phyloP scores from a whole-genome alignment of 2,113 vertebrate genomes.

The Trogon melanurus region DNA sequence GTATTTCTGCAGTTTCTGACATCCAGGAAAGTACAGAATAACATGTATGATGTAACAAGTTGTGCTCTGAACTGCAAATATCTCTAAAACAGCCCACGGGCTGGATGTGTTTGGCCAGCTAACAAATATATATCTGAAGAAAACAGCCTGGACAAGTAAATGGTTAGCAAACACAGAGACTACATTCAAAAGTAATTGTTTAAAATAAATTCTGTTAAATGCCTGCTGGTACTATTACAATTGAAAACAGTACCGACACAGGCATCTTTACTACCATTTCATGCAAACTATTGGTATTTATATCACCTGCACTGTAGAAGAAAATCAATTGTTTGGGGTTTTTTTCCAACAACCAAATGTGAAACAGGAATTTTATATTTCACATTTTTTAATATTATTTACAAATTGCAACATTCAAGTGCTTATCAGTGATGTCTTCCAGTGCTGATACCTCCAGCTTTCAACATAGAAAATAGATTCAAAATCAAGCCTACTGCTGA shows the following conservation, averaged over 20 bases:
- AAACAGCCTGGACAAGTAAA: background rate
- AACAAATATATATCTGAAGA: background rate
- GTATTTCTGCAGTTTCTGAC: slow-evolving; percentile 32
- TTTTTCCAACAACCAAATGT: background rate
- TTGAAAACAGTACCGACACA: background rate
- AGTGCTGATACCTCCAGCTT: background rate
- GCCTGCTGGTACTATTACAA: background rate
- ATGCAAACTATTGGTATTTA: background rate
- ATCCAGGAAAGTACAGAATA: slow-evolving; percentile 19
- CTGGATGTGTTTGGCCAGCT: background rate
- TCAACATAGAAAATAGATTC: slow-evolving; percentile 28
- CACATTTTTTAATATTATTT: background rate
- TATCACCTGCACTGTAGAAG: background rate
- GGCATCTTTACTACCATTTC: background rate
- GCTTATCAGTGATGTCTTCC: background rate
- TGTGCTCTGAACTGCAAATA: background rate
- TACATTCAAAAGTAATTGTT: background rate
- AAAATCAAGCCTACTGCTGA: background rate
- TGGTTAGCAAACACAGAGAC: background rate
- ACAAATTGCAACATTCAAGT: background rate
- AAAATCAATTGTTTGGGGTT: fast-evolving
- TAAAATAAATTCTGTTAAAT: background rate
- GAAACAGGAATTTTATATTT: background rate
- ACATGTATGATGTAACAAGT: background rate
- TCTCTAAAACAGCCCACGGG: background rate